A percentile compares a stretch with the other conserved stretches of the same genome.
These are phyloP conservation scores for Dasysyrphus albostriatus DNA, from an alignment of 2,888 invertebrate species.

Conservation along the genomic window DNA sequence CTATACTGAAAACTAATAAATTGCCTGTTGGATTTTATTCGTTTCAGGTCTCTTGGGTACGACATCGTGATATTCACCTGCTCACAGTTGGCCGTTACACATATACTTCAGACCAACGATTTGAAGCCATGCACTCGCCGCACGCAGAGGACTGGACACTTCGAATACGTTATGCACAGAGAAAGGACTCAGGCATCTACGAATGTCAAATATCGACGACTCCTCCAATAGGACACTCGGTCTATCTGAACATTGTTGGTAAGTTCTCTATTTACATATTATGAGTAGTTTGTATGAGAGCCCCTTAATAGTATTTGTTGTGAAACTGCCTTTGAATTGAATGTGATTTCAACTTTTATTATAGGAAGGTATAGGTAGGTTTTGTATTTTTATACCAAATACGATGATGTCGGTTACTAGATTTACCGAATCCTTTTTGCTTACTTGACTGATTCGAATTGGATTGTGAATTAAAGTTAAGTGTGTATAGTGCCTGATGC, in stretches of 20 bases:
- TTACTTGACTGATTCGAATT: slow-evolving; percentile 18
- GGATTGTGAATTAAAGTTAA: background rate
- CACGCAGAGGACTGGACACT: slow-evolving; percentile 95
- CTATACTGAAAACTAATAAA: slow-evolving; percentile 47
- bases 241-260: slow-evolving; percentile 93
- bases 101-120: slow-evolving; percentile 92
- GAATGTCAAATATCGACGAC: slow-evolving; percentile 97
- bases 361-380: too few species aligned
- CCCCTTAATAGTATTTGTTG: background rate
- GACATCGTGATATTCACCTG: slow-evolving; percentile 90
- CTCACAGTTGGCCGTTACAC: slow-evolving; percentile 90
- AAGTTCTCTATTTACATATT: slow-evolving; percentile 84
- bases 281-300: background rate
- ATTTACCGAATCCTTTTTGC: slow-evolving; percentile 31
- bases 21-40: slow-evolving; percentile 44
- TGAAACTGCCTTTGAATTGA: background rate
- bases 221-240: slow-evolving; percentile 93
- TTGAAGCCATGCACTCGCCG: slow-evolving; percentile 93
- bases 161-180: slow-evolving; percentile 89
- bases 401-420: slow-evolving; percentile 3
- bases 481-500: background rate
- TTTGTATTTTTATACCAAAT: background rate
- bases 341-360: slow-evolving; percentile 11
- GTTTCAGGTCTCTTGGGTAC: slow-evolving; percentile 90
- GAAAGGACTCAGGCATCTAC: slow-evolving; percentile 91